These are phyloP conservation scores for Chrysopa pallens DNA, from an alignment of 1,140 invertebrate species.

Conservation along the genomic window DNA sequence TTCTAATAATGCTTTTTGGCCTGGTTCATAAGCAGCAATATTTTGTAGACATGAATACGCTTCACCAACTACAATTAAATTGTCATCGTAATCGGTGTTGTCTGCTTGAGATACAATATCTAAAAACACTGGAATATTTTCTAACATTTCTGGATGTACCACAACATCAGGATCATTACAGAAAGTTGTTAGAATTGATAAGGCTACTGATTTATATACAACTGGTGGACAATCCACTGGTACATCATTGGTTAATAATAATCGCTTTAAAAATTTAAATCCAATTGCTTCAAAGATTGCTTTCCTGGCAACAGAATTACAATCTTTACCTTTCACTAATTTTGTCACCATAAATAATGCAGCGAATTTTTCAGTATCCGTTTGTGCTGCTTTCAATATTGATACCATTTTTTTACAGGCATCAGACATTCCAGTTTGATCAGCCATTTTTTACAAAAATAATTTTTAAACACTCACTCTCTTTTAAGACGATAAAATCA, in stretches of 20 bases:
- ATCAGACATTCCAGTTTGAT: slow-evolving; percentile 40
- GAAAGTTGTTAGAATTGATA: slow-evolving; percentile 69
- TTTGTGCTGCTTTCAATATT: slow-evolving; percentile 54
- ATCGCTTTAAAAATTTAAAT: slow-evolving; percentile 60
- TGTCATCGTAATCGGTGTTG: slow-evolving; percentile 65
- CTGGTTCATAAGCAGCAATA: slow-evolving; percentile 51
- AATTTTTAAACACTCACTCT: no score
- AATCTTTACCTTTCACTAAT: slow-evolving; percentile 61
- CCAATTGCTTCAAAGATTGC: slow-evolving; percentile 78
- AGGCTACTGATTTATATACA: slow-evolving; percentile 75
- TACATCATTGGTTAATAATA: slow-evolving; percentile 52
- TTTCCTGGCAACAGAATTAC: slow-evolving; percentile 47
- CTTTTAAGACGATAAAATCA: background rate
- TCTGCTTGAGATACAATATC: slow-evolving; percentile 65
- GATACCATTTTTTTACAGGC: slow-evolving; percentile 63
- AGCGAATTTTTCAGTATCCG: slow-evolving; percentile 81
- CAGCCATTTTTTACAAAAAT: slow-evolving; percentile 29
- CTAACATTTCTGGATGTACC: slow-evolving; percentile 61
- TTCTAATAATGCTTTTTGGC: slow-evolving; percentile 55
- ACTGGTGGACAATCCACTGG: slow-evolving; percentile 68
- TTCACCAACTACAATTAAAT: slow-evolving; percentile 73
- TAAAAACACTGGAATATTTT: slow-evolving; percentile 59
- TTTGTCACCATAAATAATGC: slow-evolving; percentile 81
- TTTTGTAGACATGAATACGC: slow-evolving; percentile 67
- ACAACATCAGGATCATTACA: slow-evolving; percentile 60